phyloP scores from a whole-genome alignment of 2,888 invertebrate genomes.

The Yponomeuta evonymella region DNA sequence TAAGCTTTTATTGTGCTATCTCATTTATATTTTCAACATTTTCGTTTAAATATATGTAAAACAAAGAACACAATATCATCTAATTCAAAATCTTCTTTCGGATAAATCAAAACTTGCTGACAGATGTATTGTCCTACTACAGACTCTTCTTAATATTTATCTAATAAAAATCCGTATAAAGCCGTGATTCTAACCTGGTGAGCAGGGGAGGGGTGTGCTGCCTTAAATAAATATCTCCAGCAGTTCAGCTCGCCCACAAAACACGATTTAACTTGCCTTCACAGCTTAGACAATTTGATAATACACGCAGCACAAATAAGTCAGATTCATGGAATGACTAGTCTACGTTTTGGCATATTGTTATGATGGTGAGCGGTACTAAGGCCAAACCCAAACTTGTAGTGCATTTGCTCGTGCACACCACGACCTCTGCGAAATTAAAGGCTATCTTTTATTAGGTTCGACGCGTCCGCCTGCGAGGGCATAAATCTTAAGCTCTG shows the following conservation, averaged over 20 bases:
- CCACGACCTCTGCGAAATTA: background rate
- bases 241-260: too few species aligned
- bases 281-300: too few species aligned
- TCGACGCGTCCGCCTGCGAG: background rate
- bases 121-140: too few species aligned
- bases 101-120: too few species aligned
- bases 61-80: background rate
- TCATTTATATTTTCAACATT: background rate
- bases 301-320: too few species aligned
- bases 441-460: conserved; percentile 11
- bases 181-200: background rate
- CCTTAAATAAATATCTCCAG: too few species aligned
- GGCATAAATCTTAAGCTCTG: conserved; percentile 16
- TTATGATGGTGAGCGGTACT: too few species aligned
- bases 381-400: too few species aligned
- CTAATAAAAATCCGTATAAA: background rate
- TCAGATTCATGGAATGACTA: too few species aligned
- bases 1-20: background rate
- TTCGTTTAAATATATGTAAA: background rate
- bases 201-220: too few species aligned
- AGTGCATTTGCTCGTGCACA: background rate
- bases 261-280: too few species aligned
- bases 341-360: too few species aligned
- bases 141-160: background rate
- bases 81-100: background rate